Evolutionary conservation across 2,888 invertebrate species (phyloP).

Genomic region (Drosophila anomalipes): DNA sequence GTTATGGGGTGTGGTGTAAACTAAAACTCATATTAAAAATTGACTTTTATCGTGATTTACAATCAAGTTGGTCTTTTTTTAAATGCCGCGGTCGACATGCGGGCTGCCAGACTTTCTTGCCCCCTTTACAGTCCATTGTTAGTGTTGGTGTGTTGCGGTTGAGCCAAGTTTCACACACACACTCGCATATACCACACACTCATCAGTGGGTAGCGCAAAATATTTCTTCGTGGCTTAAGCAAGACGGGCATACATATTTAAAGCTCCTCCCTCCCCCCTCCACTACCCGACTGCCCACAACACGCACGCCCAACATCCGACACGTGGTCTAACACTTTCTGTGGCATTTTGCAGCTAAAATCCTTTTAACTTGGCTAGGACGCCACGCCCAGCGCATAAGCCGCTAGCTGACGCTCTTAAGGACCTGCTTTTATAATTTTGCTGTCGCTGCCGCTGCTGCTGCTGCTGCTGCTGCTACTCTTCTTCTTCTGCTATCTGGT

Average conservation of each 20-base stretch:
- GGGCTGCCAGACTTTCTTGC: slow-evolving; percentile 49
- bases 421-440: slow-evolving; percentile 54
- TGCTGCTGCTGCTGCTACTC: background rate
- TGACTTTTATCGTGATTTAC: slow-evolving; percentile 83
- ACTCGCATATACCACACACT: slow-evolving; percentile 47
- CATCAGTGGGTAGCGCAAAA: slow-evolving; percentile 49
- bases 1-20: slow-evolving; percentile 48
- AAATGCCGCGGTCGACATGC: slow-evolving; percentile 81
- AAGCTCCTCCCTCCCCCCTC: slow-evolving; percentile 35
- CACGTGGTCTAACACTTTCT: slow-evolving; percentile 74
- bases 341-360: slow-evolving; percentile 63
- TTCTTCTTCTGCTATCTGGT: slow-evolving; percentile 27
- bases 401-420: slow-evolving; percentile 67
- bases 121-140: slow-evolving; percentile 25
- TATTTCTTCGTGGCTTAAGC: slow-evolving; percentile 81
- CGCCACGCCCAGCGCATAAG: slow-evolving; percentile 65
- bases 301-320: slow-evolving; percentile 58
- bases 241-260: slow-evolving; percentile 74
- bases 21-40: slow-evolving; percentile 81
- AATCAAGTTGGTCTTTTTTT: slow-evolving; percentile 78
- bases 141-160: slow-evolving; percentile 65
- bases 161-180: slow-evolving; percentile 47
- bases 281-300: background rate
- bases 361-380: slow-evolving; percentile 57
- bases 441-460: slow-evolving; percentile 10